Conservation (phyloP, 2,797 vertebrate genomes). For the Eleutherodactylus coqui region DNA sequence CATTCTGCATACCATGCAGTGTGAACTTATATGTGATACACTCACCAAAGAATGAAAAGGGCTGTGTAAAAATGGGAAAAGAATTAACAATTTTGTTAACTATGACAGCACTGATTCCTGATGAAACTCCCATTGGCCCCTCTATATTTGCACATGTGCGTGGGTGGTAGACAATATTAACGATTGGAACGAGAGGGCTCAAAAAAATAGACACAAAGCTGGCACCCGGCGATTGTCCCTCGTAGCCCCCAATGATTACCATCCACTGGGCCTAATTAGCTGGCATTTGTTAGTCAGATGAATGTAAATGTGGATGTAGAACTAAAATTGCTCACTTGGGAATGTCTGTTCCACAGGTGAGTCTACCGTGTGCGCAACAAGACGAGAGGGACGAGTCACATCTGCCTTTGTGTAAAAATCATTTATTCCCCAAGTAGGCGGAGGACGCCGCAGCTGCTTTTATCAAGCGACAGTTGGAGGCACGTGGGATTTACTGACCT, state of each 20-base stretch:
- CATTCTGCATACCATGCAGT: background rate
- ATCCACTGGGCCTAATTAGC: constrained; percentile 56
- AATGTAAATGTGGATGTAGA: constrained; percentile 54
- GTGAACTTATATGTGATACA: background rate
- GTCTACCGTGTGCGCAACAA: constrained; percentile 59
- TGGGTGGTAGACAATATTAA: constrained; percentile 54
- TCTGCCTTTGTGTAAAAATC: constrained; percentile 58
- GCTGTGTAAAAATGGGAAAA: background rate
- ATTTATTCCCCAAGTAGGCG: constrained; percentile 54
- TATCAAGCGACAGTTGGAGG: constrained; percentile 1
- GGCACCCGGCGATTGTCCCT: constrained; percentile 46
- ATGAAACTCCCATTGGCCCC: constrained; percentile 4
- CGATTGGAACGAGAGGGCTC: constrained; percentile 16
- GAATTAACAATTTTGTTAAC: constrained; percentile 19
- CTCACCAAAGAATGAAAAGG: background rate
- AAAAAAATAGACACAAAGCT: constrained; percentile 34
- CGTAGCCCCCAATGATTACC: constrained; percentile 56
- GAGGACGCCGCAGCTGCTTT: constrained; percentile 51
- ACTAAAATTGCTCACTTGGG: constrained; percentile 51
- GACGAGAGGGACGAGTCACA: constrained; percentile 59
- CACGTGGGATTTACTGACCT: background rate
- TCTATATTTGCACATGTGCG: background rate
- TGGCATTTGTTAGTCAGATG: constrained; percentile 60
- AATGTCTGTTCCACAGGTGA: constrained; percentile 61
- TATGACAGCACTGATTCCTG: constrained; percentile 10